phyloP scores from a whole-genome alignment of 2,888 invertebrate species.

The Erebia epiphron region DNA sequence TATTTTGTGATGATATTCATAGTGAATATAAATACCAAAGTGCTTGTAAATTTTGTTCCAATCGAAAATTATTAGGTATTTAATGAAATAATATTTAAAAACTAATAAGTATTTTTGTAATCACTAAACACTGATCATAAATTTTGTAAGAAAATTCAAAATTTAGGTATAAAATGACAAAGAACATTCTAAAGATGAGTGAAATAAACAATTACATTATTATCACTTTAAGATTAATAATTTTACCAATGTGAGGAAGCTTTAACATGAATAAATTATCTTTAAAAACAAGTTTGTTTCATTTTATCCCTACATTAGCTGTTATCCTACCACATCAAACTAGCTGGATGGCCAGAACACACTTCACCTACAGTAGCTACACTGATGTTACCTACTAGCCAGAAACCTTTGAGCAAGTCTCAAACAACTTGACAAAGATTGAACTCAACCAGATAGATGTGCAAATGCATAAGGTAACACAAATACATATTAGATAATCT shows the following conservation, averaged over 20 bases:
- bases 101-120: slow-evolving; percentile 38
- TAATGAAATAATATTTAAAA: slow-evolving; percentile 22
- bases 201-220: slow-evolving; percentile 14
- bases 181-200: background rate
- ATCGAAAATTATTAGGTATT: slow-evolving; percentile 6
- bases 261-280: slow-evolving; percentile 46
- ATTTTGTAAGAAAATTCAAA: slow-evolving; percentile 27
- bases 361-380: no score
- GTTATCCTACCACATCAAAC: no score
- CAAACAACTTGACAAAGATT: no score
- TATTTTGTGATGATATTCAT: slow-evolving; percentile 35
- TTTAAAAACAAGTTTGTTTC: background rate
- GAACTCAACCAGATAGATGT: no score
- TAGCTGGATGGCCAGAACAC: no score
- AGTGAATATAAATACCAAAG: slow-evolving; percentile 34
- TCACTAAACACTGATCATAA: slow-evolving; percentile 32
- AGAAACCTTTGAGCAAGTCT: no score
- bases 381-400: no score
- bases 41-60: slow-evolving; percentile 34
- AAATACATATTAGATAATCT: no score
- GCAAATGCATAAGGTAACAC: no score
- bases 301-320: background rate
- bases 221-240: slow-evolving; percentile 12
- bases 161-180: background rate
- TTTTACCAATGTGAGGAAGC: slow-evolving; percentile 43